phyloP scores from a whole-genome alignment of 2,797 vertebrate genomes.

The Ctenopoma kingsleyae region DNA sequence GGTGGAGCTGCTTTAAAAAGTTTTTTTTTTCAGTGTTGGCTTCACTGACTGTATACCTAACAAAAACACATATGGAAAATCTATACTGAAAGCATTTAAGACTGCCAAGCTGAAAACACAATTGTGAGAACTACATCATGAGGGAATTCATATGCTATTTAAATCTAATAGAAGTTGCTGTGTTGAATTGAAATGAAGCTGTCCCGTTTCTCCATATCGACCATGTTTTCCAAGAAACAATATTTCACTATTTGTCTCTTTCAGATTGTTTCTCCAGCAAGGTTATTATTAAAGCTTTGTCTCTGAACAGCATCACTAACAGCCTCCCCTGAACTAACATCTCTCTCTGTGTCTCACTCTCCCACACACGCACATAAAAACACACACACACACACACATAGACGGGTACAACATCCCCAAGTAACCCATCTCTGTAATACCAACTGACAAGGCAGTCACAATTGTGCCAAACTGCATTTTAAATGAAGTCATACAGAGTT shows the following conservation, averaged over 20 bases:
- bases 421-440: slow-evolving; percentile 65
- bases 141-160: slow-evolving; percentile 39
- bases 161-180: slow-evolving; percentile 37
- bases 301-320: slow-evolving; percentile 50
- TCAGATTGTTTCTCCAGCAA: slow-evolving; percentile 59
- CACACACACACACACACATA: slow-evolving; percentile 29
- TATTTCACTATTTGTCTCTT: slow-evolving; percentile 54
- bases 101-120: slow-evolving; percentile 18
- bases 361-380: slow-evolving; percentile 9
- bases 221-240: slow-evolving; percentile 46
- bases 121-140: slow-evolving; percentile 15
- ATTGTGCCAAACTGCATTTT: slow-evolving; percentile 64
- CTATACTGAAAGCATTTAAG: slow-evolving; percentile 10
- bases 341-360: slow-evolving; percentile 18
- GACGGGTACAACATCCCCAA: slow-evolving; percentile 4
- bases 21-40: neutral
- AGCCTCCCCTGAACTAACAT: slow-evolving; percentile 10
- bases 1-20: neutral
- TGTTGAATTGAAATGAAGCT: slow-evolving; percentile 45
- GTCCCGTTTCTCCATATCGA: slow-evolving; percentile 24
- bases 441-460: slow-evolving; percentile 67
- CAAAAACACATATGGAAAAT: slow-evolving; percentile 26
- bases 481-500: slow-evolving; percentile 71
- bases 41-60: slow-evolving; percentile 8
- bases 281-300: slow-evolving; percentile 64